Percentiles rank a stretch among this genome's conserved stretches.
Evolutionary conservation across 2,888 invertebrate genomes (phyloP).

Genomic region (Seira musarum): DNA sequence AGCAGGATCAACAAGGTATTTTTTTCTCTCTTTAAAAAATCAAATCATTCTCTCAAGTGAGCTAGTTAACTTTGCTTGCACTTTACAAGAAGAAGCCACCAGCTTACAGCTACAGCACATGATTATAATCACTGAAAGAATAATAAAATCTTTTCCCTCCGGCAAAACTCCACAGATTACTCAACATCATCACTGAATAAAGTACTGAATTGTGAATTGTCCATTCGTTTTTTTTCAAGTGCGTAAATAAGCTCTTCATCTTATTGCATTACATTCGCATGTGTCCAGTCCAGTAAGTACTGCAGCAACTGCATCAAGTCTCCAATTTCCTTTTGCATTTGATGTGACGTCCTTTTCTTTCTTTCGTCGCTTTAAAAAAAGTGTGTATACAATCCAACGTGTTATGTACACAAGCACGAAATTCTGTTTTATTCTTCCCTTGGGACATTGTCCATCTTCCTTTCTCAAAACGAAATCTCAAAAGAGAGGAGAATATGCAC

Average conservation of each 20-base stretch:
- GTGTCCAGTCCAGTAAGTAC: slow-evolving; percentile 44
- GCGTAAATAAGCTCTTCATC: too few species aligned
- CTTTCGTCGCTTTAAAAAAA: slow-evolving; percentile 33
- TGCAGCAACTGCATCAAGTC: too few species aligned
- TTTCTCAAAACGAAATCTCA: slow-evolving; percentile 11
- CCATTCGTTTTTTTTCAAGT: too few species aligned
- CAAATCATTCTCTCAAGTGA: slow-evolving; percentile 27
- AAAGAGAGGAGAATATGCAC: slow-evolving; percentile 2
- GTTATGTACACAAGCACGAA: slow-evolving; percentile 49
- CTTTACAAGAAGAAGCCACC: slow-evolving; percentile 43
- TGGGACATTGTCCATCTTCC: slow-evolving; percentile 60
- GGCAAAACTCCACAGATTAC: slow-evolving; percentile 49
- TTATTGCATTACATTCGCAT: too few species aligned
- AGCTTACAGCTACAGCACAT: slow-evolving; percentile 38
- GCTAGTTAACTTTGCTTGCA: slow-evolving; percentile 53
- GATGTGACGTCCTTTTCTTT: too few species aligned
- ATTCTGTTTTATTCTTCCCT: slow-evolving; percentile 56
- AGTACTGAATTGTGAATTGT: background rate
- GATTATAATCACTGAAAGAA: slow-evolving; percentile 62
- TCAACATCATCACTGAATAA: slow-evolving; percentile 59
- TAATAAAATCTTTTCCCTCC: slow-evolving; percentile 55
- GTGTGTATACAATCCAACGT: slow-evolving; percentile 37
- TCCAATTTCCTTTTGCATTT: too few species aligned
- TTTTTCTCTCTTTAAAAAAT: slow-evolving; percentile 43
- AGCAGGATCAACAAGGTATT: slow-evolving; percentile 41